Evolutionary conservation across 2,888 invertebrate genomes (phyloP), one percentile per base, ranked within the genome.

Genomic region (Zaprionus obscuricornis): DNA sequence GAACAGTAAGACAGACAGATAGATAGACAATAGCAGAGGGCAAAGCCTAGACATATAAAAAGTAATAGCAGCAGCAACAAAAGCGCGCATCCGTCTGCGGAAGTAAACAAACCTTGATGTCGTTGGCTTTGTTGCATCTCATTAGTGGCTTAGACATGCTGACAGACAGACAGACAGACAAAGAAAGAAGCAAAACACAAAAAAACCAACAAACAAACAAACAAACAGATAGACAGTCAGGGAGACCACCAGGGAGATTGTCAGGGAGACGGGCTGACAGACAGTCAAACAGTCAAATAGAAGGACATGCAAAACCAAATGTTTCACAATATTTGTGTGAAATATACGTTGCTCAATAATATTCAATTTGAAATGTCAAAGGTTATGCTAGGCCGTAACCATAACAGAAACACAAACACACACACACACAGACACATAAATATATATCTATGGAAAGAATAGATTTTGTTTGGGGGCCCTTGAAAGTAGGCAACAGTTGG

Each of bases 101-200:
- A 79, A 75, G 85, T 83, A 85, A 79, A 85, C 84, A 72, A 83
- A 66, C 85, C 78, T 79, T 85, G 78, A 65, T 64, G 78, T 47
- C 50, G 70, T 33, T 65, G 63, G 46, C 57, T 51, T 73, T 62
- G 62, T 62, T 75, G 75, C 78, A 83, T 72, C 85, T 85, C 83
- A 78, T 78, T 78, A 83, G 58, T 45, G 57, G 39, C 55, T 18
- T 27, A 63, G 52, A 31, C 60, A 51, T 17, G 39, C 40, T 24
- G 27, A 47, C 52, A 62, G 55, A 24, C 66, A 50, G 31, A 24
- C 54, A 49, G 27, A 34, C 34, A 54, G 43, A 29, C 16, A 34
- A 14, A 13, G 13, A 13, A 20, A 27, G 26, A n/a, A n/a, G n/a
- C n/a, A n/a, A n/a, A n/a, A n/a, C n/a, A n/a, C n/a, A n/a, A n/a